Percentiles rank a stretch among this genome's conserved stretches.
Evolutionary conservation across 2,797 vertebrate genomes (phyloP).

Genomic region (Pseudochirops cupreus): DNA sequence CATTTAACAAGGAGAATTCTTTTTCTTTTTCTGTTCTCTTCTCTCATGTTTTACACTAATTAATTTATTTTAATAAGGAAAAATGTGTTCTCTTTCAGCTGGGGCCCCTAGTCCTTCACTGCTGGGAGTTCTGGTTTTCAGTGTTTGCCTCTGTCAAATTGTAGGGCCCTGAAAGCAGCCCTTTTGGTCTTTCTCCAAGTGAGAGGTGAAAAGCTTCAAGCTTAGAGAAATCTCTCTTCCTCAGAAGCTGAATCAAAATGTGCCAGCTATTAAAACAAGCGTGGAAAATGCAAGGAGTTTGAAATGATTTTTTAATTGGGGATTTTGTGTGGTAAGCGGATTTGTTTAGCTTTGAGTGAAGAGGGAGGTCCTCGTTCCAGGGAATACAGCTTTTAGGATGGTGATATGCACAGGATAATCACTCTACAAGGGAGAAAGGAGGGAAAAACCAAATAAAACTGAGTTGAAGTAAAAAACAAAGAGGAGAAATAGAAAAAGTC

Average conservation of each 20-base stretch:
- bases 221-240: slow-evolving; percentile 34
- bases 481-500: neutral
- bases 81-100: slow-evolving; percentile 37
- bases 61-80: slow-evolving; percentile 67
- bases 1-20: slow-evolving; percentile 59
- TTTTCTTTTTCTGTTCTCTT: slow-evolving; percentile 57
- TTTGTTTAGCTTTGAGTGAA: neutral
- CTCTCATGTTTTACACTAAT: slow-evolving; percentile 60
- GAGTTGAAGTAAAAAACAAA: neutral
- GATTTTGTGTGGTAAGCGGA: neutral
- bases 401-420: neutral
- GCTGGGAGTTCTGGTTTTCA: slow-evolving; percentile 52
- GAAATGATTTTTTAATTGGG: neutral
- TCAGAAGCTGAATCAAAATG: neutral
- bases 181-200: slow-evolving; percentile 45
- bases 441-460: neutral
- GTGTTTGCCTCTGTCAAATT: slow-evolving; percentile 36
- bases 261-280: neutral
- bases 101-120: neutral
- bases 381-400: neutral
- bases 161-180: slow-evolving; percentile 25
- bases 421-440: neutral
- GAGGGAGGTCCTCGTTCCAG: neutral
- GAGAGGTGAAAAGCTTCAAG: slow-evolving; percentile 11
- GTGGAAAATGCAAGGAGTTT: neutral